Evolutionary conservation across 2,888 invertebrate species (phyloP).

Genomic region (Megamerina dolium): DNA sequence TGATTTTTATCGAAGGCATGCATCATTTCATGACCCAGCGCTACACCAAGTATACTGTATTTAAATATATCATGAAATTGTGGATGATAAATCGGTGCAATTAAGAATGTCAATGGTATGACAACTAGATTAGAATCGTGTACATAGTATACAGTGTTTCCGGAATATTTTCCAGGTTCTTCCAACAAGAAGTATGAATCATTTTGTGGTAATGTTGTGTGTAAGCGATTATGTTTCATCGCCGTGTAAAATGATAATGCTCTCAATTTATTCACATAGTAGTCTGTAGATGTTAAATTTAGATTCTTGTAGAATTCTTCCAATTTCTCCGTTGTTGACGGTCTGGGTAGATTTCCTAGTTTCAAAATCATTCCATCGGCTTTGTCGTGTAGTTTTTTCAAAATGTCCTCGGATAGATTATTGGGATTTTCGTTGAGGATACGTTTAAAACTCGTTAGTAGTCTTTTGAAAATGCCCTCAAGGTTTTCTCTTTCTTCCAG

Average conservation of each 20-base stretch:
- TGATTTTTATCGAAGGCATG: constrained; percentile 25
- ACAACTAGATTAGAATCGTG: constrained; percentile 17
- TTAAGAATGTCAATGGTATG: constrained; percentile 21
- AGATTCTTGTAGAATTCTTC: constrained; percentile 17
- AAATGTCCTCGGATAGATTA: constrained; percentile 13
- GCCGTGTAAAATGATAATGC: constrained; percentile 12
- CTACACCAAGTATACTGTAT: constrained; percentile 24
- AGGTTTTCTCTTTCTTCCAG: constrained; percentile 11
- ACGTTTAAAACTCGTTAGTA: constrained; percentile 17
- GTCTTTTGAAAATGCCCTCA: constrained; percentile 13
- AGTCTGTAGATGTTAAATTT: constrained; percentile 6
- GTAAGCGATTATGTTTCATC: constrained; percentile 5
- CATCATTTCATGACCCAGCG: constrained; percentile 25
- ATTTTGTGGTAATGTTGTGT: constrained; percentile 1
- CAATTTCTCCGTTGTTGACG: constrained; percentile 8
- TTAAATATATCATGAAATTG: constrained; percentile 18
- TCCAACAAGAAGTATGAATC: constrained; percentile 12
- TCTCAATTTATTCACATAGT: constrained; percentile 22
- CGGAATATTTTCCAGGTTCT: constrained; percentile 13
- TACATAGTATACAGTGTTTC: constrained; percentile 23
- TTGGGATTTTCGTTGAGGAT: constrained; percentile 17
- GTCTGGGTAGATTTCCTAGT: constrained; percentile 22
- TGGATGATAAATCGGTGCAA: constrained; percentile 21
- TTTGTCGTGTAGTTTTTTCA: constrained; percentile 20
- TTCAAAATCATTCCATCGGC: constrained; percentile 20